Conservation (phyloP, 2,797 vertebrate genomes). For the Spheniscus humboldti region DNA sequence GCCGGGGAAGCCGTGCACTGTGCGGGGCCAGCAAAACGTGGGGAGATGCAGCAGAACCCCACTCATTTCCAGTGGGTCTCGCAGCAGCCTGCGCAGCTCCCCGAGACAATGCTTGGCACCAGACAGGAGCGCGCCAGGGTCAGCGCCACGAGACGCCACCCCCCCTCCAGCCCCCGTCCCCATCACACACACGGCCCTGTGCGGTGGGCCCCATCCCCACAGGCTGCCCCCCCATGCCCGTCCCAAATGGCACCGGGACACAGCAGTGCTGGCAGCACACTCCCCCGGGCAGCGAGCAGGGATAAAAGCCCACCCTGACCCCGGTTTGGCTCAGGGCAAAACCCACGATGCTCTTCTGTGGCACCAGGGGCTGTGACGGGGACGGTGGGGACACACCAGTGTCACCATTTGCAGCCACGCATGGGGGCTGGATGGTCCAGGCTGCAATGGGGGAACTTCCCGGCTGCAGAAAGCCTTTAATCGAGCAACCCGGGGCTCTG, state of each 20-base stretch:
- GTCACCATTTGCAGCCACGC: not conserved
- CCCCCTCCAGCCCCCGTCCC: not conserved
- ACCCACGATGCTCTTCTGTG: not conserved
- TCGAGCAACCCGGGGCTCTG: not conserved
- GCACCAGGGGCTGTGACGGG: not conserved
- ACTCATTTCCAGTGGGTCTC: not conserved
- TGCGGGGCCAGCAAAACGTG: not conserved
- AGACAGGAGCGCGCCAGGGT: not conserved
- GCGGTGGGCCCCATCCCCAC: not conserved
- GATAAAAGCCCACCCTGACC: not conserved
- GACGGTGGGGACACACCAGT: not conserved
- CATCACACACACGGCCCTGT: not conserved
- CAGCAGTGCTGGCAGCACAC: not conserved
- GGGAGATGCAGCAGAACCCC: not conserved
- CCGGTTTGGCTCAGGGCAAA: not conserved
- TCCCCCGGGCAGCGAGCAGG: not conserved
- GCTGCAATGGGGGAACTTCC: not conserved
- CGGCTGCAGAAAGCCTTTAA: not conserved
- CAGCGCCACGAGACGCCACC: not conserved
- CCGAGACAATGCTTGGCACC: not conserved
- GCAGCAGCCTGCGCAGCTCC: not conserved
- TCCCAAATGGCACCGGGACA: not conserved
- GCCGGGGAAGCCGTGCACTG: fast-evolving
- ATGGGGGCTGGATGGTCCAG: fast-evolving
- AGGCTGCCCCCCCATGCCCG: not conserved